These are phyloP conservation scores for Eremobia ochroleuca DNA, from an alignment of 2,888 invertebrate species.

Conservation along the genomic window DNA sequence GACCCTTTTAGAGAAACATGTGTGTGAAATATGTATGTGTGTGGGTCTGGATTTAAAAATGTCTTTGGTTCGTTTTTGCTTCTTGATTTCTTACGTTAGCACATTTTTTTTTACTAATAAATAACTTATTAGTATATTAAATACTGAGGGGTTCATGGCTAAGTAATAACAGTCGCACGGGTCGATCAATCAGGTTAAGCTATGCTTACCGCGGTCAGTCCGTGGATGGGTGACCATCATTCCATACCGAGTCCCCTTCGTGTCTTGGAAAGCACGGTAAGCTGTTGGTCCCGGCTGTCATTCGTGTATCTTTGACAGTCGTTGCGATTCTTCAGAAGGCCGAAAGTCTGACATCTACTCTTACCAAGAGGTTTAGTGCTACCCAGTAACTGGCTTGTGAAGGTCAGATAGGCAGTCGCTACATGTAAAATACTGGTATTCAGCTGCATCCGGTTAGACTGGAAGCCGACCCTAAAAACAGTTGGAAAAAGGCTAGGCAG, in stretches of 20 bases:
- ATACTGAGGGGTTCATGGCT: background rate
- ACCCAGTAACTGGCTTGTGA: background rate
- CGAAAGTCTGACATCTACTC: background rate
- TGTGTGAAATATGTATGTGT: too few relatives aligned
- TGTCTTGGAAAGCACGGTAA: background rate
- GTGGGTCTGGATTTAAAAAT: slow-evolving; percentile 14
- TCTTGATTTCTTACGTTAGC: background rate
- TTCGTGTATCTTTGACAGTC: background rate
- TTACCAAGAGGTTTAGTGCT: background rate
- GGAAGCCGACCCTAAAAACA: too few relatives aligned
- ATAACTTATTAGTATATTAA: background rate
- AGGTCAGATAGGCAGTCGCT: too few relatives aligned
- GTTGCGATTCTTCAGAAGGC: background rate
- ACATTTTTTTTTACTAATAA: background rate
- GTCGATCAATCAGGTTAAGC: background rate
- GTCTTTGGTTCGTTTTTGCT: background rate
- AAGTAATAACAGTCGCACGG: background rate
- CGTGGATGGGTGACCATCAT: background rate
- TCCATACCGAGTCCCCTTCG: background rate
- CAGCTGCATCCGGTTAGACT: too few relatives aligned
- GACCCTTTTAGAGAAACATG: slow-evolving; percentile 19
- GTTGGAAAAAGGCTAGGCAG: too few relatives aligned
- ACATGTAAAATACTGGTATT: too few relatives aligned
- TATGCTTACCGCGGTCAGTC: background rate
- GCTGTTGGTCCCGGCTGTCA: background rate